phyloP scores from a whole-genome alignment of 2,113 vertebrate genomes.

The Buteo buteo region DNA sequence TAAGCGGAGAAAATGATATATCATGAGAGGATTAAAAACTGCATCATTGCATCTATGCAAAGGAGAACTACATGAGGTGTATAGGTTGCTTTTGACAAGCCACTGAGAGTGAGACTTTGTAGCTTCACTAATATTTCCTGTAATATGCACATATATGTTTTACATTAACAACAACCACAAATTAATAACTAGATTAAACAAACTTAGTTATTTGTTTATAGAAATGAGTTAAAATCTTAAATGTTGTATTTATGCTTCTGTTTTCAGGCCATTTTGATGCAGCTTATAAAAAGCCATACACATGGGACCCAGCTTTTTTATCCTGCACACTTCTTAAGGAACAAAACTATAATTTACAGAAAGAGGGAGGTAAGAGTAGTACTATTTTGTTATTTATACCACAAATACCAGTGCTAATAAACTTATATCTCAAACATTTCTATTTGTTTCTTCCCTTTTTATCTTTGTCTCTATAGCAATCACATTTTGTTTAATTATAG shows the following conservation, averaged over 20 bases:
- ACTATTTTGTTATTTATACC: background rate
- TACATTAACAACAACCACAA: background rate
- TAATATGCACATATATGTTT: background rate
- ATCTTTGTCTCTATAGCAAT: background rate
- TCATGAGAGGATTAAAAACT: background rate
- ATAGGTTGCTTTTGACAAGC: background rate
- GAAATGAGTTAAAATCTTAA: background rate
- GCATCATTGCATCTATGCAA: background rate
- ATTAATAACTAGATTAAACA: background rate
- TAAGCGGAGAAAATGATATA: background rate
- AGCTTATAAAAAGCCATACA: slow-evolving; percentile 6
- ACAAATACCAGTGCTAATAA: background rate
- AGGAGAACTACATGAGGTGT: background rate
- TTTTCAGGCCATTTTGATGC: slow-evolving; percentile 14
- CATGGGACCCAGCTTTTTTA: slow-evolving; percentile 13
- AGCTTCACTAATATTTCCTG: background rate
- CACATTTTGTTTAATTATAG: background rate
- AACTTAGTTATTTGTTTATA: background rate
- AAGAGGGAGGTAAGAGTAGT: slow-evolving; percentile 60
- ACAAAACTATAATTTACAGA: slow-evolving; percentile 6
- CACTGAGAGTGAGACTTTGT: background rate
- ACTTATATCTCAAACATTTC: background rate
- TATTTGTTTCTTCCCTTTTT: background rate
- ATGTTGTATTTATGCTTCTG: background rate
- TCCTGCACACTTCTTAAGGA: background rate